These are phyloP conservation scores for Lithosia quadra DNA, from an alignment of 2,888 invertebrate species.

Conservation along the genomic window DNA sequence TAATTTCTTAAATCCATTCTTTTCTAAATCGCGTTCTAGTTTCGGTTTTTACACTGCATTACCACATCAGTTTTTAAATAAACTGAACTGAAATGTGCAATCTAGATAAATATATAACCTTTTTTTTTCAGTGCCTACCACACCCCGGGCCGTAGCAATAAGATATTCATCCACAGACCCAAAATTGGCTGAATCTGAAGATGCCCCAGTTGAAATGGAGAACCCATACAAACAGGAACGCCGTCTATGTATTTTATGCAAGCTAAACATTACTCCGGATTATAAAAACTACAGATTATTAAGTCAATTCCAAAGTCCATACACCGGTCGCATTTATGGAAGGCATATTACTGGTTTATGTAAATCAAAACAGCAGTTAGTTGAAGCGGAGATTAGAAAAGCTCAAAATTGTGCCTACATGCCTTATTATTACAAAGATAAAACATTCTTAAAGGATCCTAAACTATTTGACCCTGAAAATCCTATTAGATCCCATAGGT, in stretches of 20 bases:
- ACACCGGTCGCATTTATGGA: slow-evolving; percentile 97
- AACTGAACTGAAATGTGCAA: background rate
- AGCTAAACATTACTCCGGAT: slow-evolving; percentile 92
- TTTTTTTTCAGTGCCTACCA: slow-evolving; percentile 62
- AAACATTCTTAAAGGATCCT: slow-evolving; percentile 94
- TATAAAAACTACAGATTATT: slow-evolving; percentile 97
- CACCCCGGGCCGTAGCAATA: slow-evolving; percentile 55
- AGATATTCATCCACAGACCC: slow-evolving; percentile 60
- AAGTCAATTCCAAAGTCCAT: slow-evolving; percentile 98
- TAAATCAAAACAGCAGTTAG: slow-evolving; percentile 90
- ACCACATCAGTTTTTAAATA: background rate
- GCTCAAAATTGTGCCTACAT: slow-evolving; percentile 94
- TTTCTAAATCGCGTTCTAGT: background rate
- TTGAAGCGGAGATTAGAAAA: slow-evolving; percentile 91
- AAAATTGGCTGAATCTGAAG: slow-evolving; percentile 51
- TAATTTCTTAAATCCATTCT: background rate
- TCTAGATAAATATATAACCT: background rate
- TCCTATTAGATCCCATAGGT: slow-evolving; percentile 93
- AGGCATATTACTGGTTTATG: slow-evolving; percentile 98
- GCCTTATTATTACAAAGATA: slow-evolving; percentile 93
- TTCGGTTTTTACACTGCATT: background rate
- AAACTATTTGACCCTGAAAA: slow-evolving; percentile 95
- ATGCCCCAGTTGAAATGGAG: slow-evolving; percentile 87
- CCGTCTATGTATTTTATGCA: slow-evolving; percentile 93
- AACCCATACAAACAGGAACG: slow-evolving; percentile 94